Conservation (phyloP, 1,140 invertebrate genomes). For the Eupeodes corollae region DNA sequence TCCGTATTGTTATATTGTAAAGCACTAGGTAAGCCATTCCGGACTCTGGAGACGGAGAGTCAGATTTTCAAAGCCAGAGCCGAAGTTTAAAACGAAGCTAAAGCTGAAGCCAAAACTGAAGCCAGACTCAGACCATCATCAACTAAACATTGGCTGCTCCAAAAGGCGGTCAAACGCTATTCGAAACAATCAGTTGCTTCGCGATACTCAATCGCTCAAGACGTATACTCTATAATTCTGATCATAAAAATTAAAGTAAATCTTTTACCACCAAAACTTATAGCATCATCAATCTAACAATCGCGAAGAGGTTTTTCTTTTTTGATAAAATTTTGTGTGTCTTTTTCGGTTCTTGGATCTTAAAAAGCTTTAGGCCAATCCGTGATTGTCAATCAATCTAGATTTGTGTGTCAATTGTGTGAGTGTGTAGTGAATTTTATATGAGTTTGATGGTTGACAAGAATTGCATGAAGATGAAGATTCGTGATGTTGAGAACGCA, state of each 20-base stretch:
- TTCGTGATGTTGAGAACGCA: slow-evolving; percentile 34
- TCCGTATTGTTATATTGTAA: too few relatives aligned
- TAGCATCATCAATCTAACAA: slow-evolving; percentile 1
- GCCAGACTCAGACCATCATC: slow-evolving; percentile 1
- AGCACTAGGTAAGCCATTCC: too few relatives aligned
- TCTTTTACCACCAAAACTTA: too few relatives aligned
- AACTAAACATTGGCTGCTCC: too few relatives aligned
- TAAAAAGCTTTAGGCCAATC: neutral
- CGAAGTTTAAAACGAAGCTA: slow-evolving; percentile 4
- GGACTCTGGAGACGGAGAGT: too few relatives aligned
- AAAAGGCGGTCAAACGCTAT: too few relatives aligned
- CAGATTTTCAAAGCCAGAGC: slow-evolving; percentile 11
- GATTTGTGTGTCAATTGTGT: neutral
- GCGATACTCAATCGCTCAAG: too few relatives aligned
- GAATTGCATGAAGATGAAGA: slow-evolving; percentile 25
- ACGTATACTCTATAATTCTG: too few relatives aligned
- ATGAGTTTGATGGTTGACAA: neutral
- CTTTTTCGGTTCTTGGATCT: neutral
- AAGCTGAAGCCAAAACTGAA: neutral
- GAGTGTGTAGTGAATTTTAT: neutral
- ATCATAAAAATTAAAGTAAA: too few relatives aligned
- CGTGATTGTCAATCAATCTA: neutral
- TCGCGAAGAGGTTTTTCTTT: neutral
- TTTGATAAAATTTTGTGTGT: neutral
- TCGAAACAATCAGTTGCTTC: too few relatives aligned